Base-by-base conservation (phyloP, 35 echinoderm and acorn worm genomes). In the Diadema setosum region DNA sequence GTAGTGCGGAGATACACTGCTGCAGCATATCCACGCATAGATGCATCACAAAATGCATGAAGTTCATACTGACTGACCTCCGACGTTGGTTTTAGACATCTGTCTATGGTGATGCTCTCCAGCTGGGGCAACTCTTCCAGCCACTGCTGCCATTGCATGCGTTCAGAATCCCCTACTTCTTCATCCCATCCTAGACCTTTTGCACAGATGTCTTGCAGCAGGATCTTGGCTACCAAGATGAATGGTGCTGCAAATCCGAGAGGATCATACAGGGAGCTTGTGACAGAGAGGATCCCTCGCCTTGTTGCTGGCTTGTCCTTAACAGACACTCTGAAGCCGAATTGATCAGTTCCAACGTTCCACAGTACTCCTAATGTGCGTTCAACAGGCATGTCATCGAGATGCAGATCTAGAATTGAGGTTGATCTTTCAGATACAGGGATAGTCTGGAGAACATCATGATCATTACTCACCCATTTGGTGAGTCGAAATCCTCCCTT, bases 361-460 rank as follows among this genome's bases (percentile, higher is more conserved):
- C 80, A 82, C 12, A 46, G 80, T 21, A 82, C 37, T 85, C 58
- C 82, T n/a, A 85, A 21, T 36, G 82, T 32, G 33, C 29, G 9
- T 16, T 85, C 42, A 61, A 18, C 64, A 17, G 58, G 30, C 4
- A 82, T 5, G 39, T 61, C 46, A 26, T 44, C 60, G 12, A 87
- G 23, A 27, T 87, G 37, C 3, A 87, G 17, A 23, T 87, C 45
- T 17, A 82, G 30, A 20, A 65, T 41, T 5, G 18, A 31, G n/a
- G 81, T n/a, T 24, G 85, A 29, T 46, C 85, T 42, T 45, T 87
- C 85, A 5, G 65, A n/a, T 12, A 7, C 32, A 36, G 85, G 85
- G n/a, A n/a, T n/a, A n/a, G n/a, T n/a, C n/a, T n/a, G n/a, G n/a
- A n/a, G n/a, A n/a, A n/a, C n/a, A n/a, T n/a, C n/a, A n/a, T n/a